These are phyloP conservation scores for Cephus pygmeus DNA, from an alignment of 2,888 invertebrate genomes.

Conservation along the genomic window DNA sequence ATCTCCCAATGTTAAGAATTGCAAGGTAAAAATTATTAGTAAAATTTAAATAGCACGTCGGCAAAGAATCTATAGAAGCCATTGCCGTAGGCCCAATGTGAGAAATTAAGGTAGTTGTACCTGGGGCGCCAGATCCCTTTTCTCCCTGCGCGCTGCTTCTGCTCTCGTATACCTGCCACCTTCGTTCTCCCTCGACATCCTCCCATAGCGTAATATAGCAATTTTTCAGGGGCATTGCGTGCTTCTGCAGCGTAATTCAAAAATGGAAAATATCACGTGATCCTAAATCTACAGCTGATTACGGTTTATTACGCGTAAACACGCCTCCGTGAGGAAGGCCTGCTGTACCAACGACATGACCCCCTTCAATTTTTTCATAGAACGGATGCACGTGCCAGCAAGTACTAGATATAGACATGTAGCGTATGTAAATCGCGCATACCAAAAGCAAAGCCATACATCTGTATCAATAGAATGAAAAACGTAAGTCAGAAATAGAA, in stretches of 20 bases:
- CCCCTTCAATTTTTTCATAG: background rate
- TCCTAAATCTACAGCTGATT: conserved; percentile 41
- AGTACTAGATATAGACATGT: background rate
- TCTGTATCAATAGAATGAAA: too few relatives aligned
- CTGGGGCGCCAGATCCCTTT: background rate
- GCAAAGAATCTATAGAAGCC: background rate
- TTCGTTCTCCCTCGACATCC: background rate
- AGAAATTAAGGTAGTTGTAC: background rate
- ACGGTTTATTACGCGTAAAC: conserved; percentile 39
- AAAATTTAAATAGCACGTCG: background rate
- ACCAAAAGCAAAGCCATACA: too few relatives aligned
- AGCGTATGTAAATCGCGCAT: too few relatives aligned
- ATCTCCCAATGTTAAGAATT: background rate
- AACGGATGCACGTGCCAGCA: background rate
- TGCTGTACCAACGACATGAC: background rate
- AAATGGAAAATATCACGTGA: conserved; percentile 31
- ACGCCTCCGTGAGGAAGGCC: conserved; percentile 25
- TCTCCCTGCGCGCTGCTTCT: background rate
- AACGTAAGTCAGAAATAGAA: too few relatives aligned
- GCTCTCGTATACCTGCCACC: background rate
- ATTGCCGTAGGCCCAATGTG: background rate
- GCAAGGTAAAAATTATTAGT: background rate
- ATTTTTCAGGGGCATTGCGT: conserved; percentile 34
- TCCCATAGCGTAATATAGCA: conserved; percentile 19
- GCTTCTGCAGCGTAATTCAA: conserved; percentile 36